Conservation (phyloP, 2,888 invertebrate species). For the Trissoscelio sp. region DNA sequence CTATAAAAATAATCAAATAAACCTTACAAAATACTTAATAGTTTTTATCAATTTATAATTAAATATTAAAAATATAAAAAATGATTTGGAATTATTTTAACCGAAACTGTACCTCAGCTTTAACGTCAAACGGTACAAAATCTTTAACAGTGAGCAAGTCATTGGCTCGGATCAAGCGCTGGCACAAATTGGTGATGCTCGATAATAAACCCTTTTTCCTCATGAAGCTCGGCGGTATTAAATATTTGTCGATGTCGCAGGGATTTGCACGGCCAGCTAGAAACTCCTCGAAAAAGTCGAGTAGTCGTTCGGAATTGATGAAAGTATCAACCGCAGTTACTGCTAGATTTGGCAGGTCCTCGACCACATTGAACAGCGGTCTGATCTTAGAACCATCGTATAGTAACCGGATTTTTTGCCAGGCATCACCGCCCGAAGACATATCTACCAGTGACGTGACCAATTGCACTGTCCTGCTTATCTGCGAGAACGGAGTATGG, state of each 20-base stretch:
- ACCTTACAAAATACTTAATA: too few relatives aligned
- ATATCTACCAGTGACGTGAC: constrained; percentile 72
- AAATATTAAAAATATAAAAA: too few relatives aligned
- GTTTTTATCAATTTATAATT: too few relatives aligned
- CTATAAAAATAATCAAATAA: too few relatives aligned
- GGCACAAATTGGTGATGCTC: constrained; percentile 77
- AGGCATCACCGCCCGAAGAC: constrained; percentile 77
- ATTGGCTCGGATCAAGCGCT: constrained; percentile 71
- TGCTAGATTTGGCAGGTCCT: constrained; percentile 78
- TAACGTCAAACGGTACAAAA: constrained; percentile 71
- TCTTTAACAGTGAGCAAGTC: constrained; percentile 65
- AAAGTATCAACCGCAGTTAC: constrained; percentile 77
- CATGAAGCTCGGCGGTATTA: constrained; percentile 76
- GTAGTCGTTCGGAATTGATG: constrained; percentile 76
- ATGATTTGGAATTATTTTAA: too few relatives aligned
- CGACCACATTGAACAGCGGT: constrained; percentile 74
- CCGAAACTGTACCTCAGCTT: constrained; percentile 67
- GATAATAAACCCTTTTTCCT: constrained; percentile 75
- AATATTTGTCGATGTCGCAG: constrained; percentile 78
- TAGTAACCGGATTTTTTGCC: constrained; percentile 75
- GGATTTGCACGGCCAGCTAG: constrained; percentile 72
- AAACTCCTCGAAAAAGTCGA: constrained; percentile 74
- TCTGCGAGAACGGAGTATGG: constrained; percentile 28
- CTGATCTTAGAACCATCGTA: constrained; percentile 76
- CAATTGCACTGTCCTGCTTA: constrained; percentile 66